phyloP scores from a whole-genome alignment of 2,888 invertebrate species.

The Beris morrisii region DNA sequence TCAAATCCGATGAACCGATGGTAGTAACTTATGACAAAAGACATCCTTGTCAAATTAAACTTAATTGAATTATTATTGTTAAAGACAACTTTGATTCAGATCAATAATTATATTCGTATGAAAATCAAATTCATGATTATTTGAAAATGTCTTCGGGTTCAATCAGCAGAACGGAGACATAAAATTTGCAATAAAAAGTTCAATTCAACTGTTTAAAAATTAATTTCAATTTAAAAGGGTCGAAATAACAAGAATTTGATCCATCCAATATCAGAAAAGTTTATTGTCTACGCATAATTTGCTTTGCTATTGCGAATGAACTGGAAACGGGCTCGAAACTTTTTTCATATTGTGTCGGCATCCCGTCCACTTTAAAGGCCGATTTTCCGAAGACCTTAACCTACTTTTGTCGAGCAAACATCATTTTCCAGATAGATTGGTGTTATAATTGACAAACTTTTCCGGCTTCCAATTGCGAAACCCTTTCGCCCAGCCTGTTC shows the following conservation, averaged over 20 bases:
- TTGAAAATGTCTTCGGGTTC: no score
- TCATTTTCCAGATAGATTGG: constrained; percentile 23
- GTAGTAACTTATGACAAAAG: no score
- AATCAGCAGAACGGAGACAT: no score
- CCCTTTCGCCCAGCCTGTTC: not conserved
- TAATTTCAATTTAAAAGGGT: no score
- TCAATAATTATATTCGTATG: no score
- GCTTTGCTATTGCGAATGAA: constrained; percentile 10
- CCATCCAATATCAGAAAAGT: constrained; percentile 6
- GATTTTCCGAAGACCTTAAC: constrained; percentile 9
- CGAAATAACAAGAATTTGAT: constrained; percentile 17
- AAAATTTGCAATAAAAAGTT: no score
- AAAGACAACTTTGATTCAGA: no score
- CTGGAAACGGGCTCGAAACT: constrained; percentile 10
- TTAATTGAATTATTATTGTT: no score
- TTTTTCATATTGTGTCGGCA: not conserved
- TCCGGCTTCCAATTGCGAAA: constrained; percentile 24
- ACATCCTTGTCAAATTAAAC: no score
- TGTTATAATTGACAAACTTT: constrained; percentile 30
- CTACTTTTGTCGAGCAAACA: constrained; percentile 23
- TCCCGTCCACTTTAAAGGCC: not conserved
- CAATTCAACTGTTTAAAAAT: no score
- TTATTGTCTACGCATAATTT: constrained; percentile 25
- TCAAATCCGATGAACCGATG: no score
- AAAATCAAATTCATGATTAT: no score